Evolutionary conservation across 2,888 invertebrate species (phyloP), one percentile per base, ranked within the genome.

Genomic region (Gerris lacustris): DNA sequence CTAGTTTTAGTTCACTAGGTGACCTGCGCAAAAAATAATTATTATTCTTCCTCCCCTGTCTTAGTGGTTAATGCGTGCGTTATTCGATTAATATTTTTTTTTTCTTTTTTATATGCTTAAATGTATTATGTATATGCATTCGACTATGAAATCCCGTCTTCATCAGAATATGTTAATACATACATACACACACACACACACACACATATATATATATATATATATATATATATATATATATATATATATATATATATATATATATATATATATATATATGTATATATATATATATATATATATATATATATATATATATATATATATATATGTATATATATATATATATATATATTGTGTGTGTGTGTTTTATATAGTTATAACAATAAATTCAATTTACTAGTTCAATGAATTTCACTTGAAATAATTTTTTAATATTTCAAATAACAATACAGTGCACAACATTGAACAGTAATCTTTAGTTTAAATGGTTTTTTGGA

Each of bases 211-310:
- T 11, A 47, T 11, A 47, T 11, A 47, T 11, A 47, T 11, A 47
- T 11, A 47, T 11, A 47, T 7, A 7, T 11, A 47, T 11, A 47
- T 11, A 47, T 11, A 47, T 11, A 47, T 11, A 47, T 11, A 47
- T 11, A 47, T 11, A 47, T 11, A 47, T 11, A 47, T 11, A 47
- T 11, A 47, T 47, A 47, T 47, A 47, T 47, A 47, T 47, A 47
- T 11, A 47, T 47, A 47, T 11, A 47, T 47, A 47, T 47, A 47
- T 47, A 47, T 47, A 47, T 47, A 47, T 47, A 47, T 47, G 11
- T 47, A 47, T 47, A 47, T 47, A 47, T 47, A 47, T 47, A 47
- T 47, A 47, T 47, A 47, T 47, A 47, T 47, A 47, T 47, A 47
- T 47, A 47, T 47, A 47, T 47, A 47, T 47, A 47, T 47, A 47